Percentiles rank a stretch among this genome's conserved stretches.
Conservation (phyloP, 2,113 vertebrate genomes). For the Lutjanus erythropterus region DNA sequence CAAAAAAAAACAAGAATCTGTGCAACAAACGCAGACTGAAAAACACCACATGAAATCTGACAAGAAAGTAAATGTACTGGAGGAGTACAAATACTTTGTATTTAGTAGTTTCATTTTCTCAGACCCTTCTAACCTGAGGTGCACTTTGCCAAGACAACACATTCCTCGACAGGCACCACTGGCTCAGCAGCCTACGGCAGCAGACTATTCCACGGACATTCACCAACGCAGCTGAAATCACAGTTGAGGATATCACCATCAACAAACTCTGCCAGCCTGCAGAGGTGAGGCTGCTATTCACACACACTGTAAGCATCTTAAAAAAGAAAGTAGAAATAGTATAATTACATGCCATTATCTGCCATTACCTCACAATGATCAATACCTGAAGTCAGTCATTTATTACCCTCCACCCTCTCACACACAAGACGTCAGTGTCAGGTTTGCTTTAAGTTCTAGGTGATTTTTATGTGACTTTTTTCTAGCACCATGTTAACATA, state of each 20-base stretch:
- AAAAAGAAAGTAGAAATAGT: neutral
- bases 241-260: neutral
- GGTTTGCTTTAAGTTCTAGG: neutral
- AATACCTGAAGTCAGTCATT: neutral
- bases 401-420: neutral
- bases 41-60: neutral
- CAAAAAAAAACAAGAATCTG: neutral
- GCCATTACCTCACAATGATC: too few relatives aligned
- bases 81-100: neutral
- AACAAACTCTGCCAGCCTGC: neutral
- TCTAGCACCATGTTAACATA: neutral
- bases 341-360: neutral
- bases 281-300: neutral
- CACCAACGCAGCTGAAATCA: neutral
- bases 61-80: neutral
- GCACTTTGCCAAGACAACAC: conserved; percentile 19
- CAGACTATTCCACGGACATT: neutral
- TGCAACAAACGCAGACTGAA: neutral
- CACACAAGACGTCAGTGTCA: neutral
- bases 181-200: neutral
- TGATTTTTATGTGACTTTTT: neutral
- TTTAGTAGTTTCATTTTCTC: conserved; percentile 20
- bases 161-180: conserved; percentile 26
- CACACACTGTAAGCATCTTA: neutral
- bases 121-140: neutral